phyloP scores from a whole-genome alignment of 1,140 invertebrate species.

The Drosophila pseudoobscura region DNA sequence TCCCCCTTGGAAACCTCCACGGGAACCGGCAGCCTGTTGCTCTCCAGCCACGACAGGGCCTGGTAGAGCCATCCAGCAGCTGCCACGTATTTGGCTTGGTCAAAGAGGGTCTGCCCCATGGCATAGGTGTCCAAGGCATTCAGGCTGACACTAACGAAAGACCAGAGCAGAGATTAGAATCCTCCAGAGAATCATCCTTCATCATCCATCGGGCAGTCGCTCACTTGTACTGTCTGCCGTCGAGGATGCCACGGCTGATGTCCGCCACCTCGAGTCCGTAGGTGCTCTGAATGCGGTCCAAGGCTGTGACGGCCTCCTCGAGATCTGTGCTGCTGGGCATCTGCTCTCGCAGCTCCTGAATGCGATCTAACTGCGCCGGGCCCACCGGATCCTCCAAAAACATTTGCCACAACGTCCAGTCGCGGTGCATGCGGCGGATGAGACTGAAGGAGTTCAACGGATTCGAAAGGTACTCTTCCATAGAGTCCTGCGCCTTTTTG shows the following conservation, averaged over 20 bases:
- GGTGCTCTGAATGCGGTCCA: conserved; percentile 96
- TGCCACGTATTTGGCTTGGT: conserved; percentile 33
- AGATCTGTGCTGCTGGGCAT: conserved; percentile 95
- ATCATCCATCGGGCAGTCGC: neutral
- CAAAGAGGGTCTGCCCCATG: conserved; percentile 48
- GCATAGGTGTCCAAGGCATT: conserved; percentile 50
- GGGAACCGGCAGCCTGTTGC: conserved; percentile 16
- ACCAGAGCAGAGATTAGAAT: too few relatives aligned
- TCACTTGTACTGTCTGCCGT: conserved; percentile 92
- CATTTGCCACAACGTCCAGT: conserved; percentile 64
- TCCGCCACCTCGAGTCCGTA: conserved; percentile 94
- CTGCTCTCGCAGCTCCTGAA: conserved; percentile 87
- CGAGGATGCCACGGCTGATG: conserved; percentile 93
- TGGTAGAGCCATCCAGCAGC: conserved; percentile 56
- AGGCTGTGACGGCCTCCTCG: conserved; percentile 94
- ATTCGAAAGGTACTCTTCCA: conserved; percentile 83
- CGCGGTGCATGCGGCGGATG: conserved; percentile 68
- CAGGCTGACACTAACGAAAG: conserved; percentile 36
- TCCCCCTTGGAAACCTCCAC: conserved; percentile 32
- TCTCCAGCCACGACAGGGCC: conserved; percentile 21
- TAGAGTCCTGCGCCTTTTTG: conserved; percentile 88
- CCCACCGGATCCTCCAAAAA: conserved; percentile 62
- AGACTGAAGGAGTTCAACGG: conserved; percentile 67
- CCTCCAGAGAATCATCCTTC: too few relatives aligned
- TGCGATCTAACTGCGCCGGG: conserved; percentile 85